Percentiles rank a stretch among this genome's conserved stretches.
Conservation (phyloP, 2,888 invertebrate genomes). For the Acronicta aceris region DNA sequence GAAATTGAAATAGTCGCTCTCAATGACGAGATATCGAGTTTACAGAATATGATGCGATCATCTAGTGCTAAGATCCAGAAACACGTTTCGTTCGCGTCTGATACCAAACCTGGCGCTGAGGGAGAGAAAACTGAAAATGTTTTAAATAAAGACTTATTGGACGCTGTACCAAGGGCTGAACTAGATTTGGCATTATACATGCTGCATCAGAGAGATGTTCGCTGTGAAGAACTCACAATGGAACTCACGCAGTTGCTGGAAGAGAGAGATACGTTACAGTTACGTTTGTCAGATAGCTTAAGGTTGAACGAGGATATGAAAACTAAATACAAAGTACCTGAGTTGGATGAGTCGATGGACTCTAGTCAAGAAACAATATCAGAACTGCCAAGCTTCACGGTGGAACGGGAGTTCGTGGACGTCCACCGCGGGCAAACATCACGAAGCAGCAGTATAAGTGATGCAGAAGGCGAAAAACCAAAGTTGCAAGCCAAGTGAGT, state of each 20-base stretch:
- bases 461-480: slow-evolving; percentile 80
- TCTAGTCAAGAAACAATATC: slow-evolving; percentile 71
- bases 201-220: slow-evolving; percentile 95
- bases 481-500: slow-evolving; percentile 86
- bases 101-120: slow-evolving; percentile 76
- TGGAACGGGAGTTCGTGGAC: slow-evolving; percentile 78
- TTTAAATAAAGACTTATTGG: slow-evolving; percentile 73
- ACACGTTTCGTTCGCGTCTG: slow-evolving; percentile 84
- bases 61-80: slow-evolving; percentile 79
- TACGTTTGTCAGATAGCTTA: slow-evolving; percentile 94
- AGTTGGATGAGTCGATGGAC: slow-evolving; percentile 68
- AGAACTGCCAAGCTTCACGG: slow-evolving; percentile 70
- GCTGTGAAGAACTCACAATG: slow-evolving; percentile 95
- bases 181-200: slow-evolving; percentile 94
- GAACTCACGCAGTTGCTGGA: slow-evolving; percentile 95
- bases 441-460: slow-evolving; percentile 81
- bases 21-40: slow-evolving; percentile 90
- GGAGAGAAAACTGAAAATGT: slow-evolving; percentile 53
- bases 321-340: slow-evolving; percentile 66
- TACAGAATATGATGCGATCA: slow-evolving; percentile 71
- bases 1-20: slow-evolving; percentile 93
- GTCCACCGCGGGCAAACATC: slow-evolving; percentile 78
- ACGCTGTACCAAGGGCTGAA: slow-evolving; percentile 90
- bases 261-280: slow-evolving; percentile 95
- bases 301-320: slow-evolving; percentile 91